phyloP scores from a whole-genome alignment of 2,113 vertebrate genomes.

The Oenanthe oenanthe region DNA sequence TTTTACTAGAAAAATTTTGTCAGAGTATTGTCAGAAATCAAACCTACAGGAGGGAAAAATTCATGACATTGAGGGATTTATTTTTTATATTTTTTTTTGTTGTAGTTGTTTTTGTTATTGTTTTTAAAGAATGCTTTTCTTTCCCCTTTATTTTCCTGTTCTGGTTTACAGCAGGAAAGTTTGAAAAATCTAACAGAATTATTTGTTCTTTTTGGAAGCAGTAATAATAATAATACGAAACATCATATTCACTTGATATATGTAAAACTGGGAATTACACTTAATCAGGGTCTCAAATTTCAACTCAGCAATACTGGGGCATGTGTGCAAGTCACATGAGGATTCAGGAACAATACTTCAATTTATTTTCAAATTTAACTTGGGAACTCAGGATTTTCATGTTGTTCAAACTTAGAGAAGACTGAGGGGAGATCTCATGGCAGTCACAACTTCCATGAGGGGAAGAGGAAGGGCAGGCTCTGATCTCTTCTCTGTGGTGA shows the following conservation, averaged over 20 bases:
- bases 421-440: neutral
- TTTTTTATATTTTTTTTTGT: neutral
- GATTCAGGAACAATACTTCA: neutral
- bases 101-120: neutral
- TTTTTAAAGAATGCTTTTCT: neutral
- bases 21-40: neutral
- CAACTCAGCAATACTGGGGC: neutral
- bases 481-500: neutral
- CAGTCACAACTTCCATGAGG: neutral
- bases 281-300: neutral
- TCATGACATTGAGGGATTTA: rapidly evolving
- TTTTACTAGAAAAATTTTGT: neutral
- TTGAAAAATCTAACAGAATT: neutral
- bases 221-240: neutral
- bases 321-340: neutral
- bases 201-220: neutral
- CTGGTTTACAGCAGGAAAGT: neutral
- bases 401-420: neutral
- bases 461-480: neutral
- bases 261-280: neutral
- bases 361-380: neutral
- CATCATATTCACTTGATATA: neutral
- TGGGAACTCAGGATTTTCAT: neutral
- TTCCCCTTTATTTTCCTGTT: neutral
- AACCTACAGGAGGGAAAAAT: neutral